Base-by-base conservation (phyloP, 1,140 invertebrate genomes). In the Trigoniulus corallinus region DNA sequence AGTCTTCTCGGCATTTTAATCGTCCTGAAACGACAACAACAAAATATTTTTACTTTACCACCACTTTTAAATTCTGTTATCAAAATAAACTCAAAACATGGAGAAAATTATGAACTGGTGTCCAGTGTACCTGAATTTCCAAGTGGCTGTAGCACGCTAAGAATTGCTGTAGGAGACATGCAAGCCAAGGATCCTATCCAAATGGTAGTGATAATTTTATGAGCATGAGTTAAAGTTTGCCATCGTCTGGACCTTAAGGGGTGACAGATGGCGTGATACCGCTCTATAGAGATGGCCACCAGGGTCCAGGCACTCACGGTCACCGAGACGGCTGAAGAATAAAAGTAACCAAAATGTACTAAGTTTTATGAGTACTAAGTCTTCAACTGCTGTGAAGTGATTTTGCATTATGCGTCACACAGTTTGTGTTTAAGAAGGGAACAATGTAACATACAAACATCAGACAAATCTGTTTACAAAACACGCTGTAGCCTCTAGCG, bases 261-360 rank as follows among this genome's bases (percentile, higher is more conserved):
- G 48, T 83, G 77, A 60, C 88, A 92, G 57, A 93, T 93, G 24
- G 88, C 88, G 63, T 87, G 91, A 67, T 91, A 93, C 1, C 88
- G 69, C 64, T 93, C 88, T 54, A 91, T 67, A 1, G 85, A 87
- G 60, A 93, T 91, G 1, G 85, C 82, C 4, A 92, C 87, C 34
- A 93, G 61, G 0, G 88, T 93, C 82, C 86, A 91, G 0, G 85
- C 84, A 20, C 80, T 83, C 2, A 86, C 84, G 1, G 81, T 80
- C 1, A 89, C 82, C 0, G 83, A 86, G 1, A 87, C 82, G 44
- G 79, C 85, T 88, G 72, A 20, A 76, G 12, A 39, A 39, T 39
- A 18, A 39, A 18, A 39, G 37, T 13, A 39, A 39, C n/a, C n/a
- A n/a, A n/a, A n/a, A n/a, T n/a, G n/a, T n/a, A n/a, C n/a, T n/a